phyloP scores from a whole-genome alignment of 2,113 vertebrate genomes.

The Zosterops japonicus region DNA sequence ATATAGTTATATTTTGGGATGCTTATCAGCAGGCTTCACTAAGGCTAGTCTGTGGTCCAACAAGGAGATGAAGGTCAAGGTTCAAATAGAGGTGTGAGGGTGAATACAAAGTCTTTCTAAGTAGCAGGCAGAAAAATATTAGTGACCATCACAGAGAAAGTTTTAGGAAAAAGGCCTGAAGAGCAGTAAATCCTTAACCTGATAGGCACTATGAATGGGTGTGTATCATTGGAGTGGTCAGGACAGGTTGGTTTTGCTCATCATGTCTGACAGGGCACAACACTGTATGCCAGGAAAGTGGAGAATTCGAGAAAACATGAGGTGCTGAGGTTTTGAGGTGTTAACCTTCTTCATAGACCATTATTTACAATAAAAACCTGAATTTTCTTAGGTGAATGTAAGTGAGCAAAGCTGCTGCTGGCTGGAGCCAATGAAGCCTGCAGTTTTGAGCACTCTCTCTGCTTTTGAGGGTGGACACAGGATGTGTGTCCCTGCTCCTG shows the following conservation, averaged over 20 bases:
- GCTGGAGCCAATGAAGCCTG: neutral
- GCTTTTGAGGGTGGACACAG: accelerated
- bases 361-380: neutral
- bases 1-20: neutral
- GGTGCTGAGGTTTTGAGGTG: neutral
- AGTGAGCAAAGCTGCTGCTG: neutral
- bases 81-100: neutral
- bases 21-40: neutral
- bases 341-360: neutral
- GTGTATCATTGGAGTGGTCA: neutral
- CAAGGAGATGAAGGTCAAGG: neutral
- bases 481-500: neutral
- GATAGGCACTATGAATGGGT: neutral
- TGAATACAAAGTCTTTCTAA: neutral
- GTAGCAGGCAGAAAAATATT: neutral
- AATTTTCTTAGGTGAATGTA: neutral
- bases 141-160: neutral
- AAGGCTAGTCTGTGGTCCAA: neutral
- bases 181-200: neutral
- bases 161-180: neutral
- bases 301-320: accelerated
- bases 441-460: neutral
- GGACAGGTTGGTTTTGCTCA: neutral
- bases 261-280: neutral
- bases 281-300: neutral